A percentile compares a stretch with the other conserved stretches of the same genome.
These are phyloP conservation scores for Drosophila aldrichi DNA, from an alignment of 2,888 invertebrate species.

Conservation along the genomic window DNA sequence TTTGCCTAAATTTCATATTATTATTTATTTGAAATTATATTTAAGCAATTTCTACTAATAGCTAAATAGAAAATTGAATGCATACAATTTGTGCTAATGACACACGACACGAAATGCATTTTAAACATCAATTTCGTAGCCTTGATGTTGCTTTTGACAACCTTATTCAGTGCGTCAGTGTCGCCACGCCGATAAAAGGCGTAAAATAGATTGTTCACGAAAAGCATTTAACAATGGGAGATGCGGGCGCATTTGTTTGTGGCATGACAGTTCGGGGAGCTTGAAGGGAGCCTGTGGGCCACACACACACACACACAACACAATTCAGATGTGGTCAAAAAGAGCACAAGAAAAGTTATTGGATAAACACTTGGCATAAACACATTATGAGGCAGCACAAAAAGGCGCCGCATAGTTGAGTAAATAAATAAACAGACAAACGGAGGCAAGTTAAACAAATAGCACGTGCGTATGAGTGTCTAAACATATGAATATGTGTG, in stretches of 20 bases:
- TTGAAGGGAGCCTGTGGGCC: conserved; percentile 7
- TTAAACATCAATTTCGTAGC: neutral
- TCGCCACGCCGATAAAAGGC: conserved; percentile 19
- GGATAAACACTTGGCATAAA: conserved; percentile 68
- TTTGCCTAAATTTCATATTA: no score
- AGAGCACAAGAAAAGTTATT: conserved; percentile 48
- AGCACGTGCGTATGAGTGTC: conserved; percentile 23
- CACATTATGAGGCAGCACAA: conserved; percentile 62
- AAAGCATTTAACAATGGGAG: conserved; percentile 1
- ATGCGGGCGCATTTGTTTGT: conserved; percentile 31
- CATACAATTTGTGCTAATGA: neutral
- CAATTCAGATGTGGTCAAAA: neutral
- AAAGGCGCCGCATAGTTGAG: conserved; percentile 40
- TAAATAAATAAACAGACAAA: conserved; percentile 72
- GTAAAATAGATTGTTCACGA: neutral
- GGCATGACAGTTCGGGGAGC: conserved; percentile 15
- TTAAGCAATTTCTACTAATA: neutral
- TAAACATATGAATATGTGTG: neutral
- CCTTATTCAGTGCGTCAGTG: conserved; percentile 2
- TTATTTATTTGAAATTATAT: neutral
- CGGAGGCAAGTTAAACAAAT: conserved; percentile 61
- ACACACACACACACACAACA: neutral
- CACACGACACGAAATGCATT: neutral
- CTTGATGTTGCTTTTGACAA: neutral
- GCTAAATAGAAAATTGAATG: neutral